Conservation (phyloP, 2,113 vertebrate genomes). For the Narcine bancroftii region DNA sequence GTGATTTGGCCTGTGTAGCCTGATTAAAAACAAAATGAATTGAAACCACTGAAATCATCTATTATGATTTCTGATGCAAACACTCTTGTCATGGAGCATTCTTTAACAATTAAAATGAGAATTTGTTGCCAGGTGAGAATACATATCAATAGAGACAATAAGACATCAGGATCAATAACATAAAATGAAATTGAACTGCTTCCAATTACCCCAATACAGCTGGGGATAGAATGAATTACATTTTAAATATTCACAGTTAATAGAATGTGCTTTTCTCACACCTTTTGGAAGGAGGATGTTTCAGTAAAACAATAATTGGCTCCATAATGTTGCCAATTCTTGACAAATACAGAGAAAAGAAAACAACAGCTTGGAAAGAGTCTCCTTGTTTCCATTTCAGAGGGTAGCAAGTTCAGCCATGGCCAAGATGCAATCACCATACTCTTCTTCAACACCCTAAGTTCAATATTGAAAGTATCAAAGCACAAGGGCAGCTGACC, state of each 20-base stretch:
- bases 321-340: not conserved
- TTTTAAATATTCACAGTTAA: not conserved
- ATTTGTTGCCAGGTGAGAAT: not conserved
- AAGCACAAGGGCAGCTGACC: no score
- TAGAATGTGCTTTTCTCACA: not conserved
- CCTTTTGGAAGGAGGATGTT: not conserved
- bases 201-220: not conserved
- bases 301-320: not conserved
- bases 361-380: not conserved
- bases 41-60: not conserved
- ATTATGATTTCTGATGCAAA: not conserved
- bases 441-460: no score
- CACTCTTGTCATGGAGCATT: not conserved
- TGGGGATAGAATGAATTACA: not conserved
- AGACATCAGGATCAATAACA: not conserved
- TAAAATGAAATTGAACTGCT: not conserved
- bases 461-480: not conserved
- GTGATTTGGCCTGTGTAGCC: not conserved
- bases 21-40: not conserved
- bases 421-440: no score
- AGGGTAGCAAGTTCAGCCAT: not conserved
- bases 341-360: not conserved
- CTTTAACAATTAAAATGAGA: not conserved
- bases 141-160: not conserved
- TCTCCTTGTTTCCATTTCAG: not conserved